Evolutionary conservation across 2,888 invertebrate species (phyloP).

Genomic region (Hemistola chrysoprasaria): DNA sequence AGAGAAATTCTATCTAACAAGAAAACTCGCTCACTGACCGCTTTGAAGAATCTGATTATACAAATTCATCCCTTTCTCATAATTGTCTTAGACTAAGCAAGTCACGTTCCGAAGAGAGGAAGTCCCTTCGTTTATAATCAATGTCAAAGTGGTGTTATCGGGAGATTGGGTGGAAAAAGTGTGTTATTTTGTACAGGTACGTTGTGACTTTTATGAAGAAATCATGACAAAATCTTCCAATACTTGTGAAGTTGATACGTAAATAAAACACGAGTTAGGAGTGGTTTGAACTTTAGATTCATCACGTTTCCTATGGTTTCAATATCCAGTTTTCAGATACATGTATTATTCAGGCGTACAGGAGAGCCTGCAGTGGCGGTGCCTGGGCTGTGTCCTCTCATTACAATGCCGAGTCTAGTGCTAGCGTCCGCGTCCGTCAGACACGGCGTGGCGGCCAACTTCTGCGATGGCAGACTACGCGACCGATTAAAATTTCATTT

Average conservation of each 20-base stretch:
- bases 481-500: slow-evolving; percentile 79
- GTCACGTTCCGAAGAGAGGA: slow-evolving; percentile 45
- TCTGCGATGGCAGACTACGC: slow-evolving; percentile 63
- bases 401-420: slow-evolving; percentile 51
- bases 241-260: slow-evolving; percentile 32
- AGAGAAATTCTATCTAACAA: slow-evolving; percentile 30
- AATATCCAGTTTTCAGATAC: slow-evolving; percentile 18
- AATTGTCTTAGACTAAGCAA: slow-evolving; percentile 46
- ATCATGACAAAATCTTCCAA: slow-evolving; percentile 36
- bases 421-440: slow-evolving; percentile 38
- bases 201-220: slow-evolving; percentile 27
- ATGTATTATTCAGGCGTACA: slow-evolving; percentile 53
- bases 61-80: slow-evolving; percentile 45
- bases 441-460: slow-evolving; percentile 57
- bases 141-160: slow-evolving; percentile 40
- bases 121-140: slow-evolving; percentile 42
- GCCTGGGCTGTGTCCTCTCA: slow-evolving; percentile 41
- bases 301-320: neutral
- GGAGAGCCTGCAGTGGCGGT: slow-evolving; percentile 35
- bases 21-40: slow-evolving; percentile 38
- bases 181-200: slow-evolving; percentile 31
- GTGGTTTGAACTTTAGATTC: slow-evolving; percentile 43
- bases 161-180: slow-evolving; percentile 37
- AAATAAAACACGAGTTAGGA: slow-evolving; percentile 40
- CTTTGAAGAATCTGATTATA: slow-evolving; percentile 47